Evolutionary conservation across 2,797 vertebrate species (phyloP), one percentile per base, ranked within the genome.

Genomic region (Ptychadena robeensis): DNA sequence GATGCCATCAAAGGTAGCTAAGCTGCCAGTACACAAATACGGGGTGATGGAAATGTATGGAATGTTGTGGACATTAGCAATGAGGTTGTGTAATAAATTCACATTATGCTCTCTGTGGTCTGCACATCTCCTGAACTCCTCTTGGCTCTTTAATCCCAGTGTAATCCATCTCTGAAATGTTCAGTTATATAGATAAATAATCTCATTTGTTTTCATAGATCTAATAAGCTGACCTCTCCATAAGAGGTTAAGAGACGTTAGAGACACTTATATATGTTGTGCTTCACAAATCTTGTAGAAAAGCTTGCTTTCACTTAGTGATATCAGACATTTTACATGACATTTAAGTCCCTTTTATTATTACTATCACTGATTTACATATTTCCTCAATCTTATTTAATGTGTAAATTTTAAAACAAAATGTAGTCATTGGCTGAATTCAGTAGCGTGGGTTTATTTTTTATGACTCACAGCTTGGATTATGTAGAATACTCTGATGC

Each of bases 101-200:
- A 32, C 38, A 65, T 65, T 71, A 65, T 80, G 18, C 70, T 80
- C 31, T 76, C 37, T 69, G n/a, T 30, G 44, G 38, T 66, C 67
- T 64, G 72, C 28, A 37, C 57, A 72, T 57, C 14, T 53, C 27
- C 64, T 61, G 25, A 34, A 57, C 57, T 57, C 37, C 66, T 70
- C 32, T 82, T 85, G 89, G 89, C 90, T 88, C 89, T 87, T 84
- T 91, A 91, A 91, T 91, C 90, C 89, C 88, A 88, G 88, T 89
- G 66, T 89, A 91, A 91, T 92, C 91, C 88, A 87, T 92, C 89
- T 91, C 89, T 89, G 91, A 91, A 90, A 90, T 87, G 85, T 89
- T 89, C 90, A 91, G 91, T 91, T 92, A 91, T 88, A 90, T 87
- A 90, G 89, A 90, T 90, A 91, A 91, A 92, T 90, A 91, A 86